Percentiles rank a stretch among this genome's conserved stretches.
These are phyloP conservation scores for Encarsia formosa DNA, from an alignment of 2,888 invertebrate species.

Conservation along the genomic window DNA sequence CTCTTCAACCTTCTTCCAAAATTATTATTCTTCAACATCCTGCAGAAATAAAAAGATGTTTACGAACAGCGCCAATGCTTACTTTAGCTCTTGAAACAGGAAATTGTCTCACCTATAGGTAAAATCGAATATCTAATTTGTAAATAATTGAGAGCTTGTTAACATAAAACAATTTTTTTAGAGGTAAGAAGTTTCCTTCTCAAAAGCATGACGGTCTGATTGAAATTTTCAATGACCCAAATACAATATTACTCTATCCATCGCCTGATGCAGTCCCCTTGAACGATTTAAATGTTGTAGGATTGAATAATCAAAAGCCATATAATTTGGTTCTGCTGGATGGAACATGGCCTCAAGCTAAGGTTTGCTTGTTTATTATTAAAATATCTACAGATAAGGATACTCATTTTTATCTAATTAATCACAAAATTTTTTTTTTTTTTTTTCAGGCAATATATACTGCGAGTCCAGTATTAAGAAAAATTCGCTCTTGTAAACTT, in stretches of 20 bases:
- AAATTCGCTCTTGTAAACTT: constrained; percentile 77
- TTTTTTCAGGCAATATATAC: constrained; percentile 69
- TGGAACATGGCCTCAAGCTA: constrained; percentile 95
- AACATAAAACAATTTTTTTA: constrained; percentile 51
- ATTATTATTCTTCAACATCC: constrained; percentile 88
- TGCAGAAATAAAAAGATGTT: constrained; percentile 83
- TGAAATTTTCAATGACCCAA: constrained; percentile 61
- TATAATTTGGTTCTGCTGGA: constrained; percentile 83
- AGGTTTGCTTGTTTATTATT: constrained; percentile 44
- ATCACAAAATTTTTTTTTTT: neutral
- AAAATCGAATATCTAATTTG: neutral
- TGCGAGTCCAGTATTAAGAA: constrained; percentile 71
- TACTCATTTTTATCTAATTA: neutral
- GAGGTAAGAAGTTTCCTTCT: constrained; percentile 81
- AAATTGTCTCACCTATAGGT: constrained; percentile 63
- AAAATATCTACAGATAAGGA: too few relatives aligned
- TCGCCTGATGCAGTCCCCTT: constrained; percentile 71
- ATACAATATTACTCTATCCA: constrained; percentile 78
- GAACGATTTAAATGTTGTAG: constrained; percentile 53
- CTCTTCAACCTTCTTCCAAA: constrained; percentile 64
- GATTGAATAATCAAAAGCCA: constrained; percentile 48
- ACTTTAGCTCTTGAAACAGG: constrained; percentile 68
- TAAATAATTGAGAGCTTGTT: neutral
- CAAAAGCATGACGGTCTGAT: constrained; percentile 63
- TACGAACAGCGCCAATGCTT: constrained; percentile 88